Conservation (phyloP, 2,888 invertebrate species). For the Trachelus tabidus region DNA sequence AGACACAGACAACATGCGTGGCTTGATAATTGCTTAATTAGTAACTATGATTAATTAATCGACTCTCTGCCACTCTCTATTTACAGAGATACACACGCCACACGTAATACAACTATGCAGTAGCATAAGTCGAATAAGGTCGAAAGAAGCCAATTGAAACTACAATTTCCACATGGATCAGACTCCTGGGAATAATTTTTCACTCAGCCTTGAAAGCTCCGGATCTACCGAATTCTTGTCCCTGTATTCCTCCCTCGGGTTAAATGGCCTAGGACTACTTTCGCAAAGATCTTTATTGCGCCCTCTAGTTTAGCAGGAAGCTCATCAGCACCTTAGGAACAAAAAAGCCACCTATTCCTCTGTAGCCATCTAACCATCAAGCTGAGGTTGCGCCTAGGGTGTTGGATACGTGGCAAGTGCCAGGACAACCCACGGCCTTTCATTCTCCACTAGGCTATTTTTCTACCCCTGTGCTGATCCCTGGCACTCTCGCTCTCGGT, state of each 20-base stretch:
- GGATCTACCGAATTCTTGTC: too few relatives aligned
- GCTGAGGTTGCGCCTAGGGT: background rate
- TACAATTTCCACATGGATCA: background rate
- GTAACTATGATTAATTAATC: slow-evolving; percentile 7
- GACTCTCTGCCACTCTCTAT: background rate
- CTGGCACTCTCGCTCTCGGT: background rate
- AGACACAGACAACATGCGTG: slow-evolving; percentile 8
- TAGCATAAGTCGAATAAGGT: background rate
- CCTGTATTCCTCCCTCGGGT: background rate
- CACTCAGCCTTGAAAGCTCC: background rate
- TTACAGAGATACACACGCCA: background rate
- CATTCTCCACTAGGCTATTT: background rate
- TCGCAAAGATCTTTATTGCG: background rate
- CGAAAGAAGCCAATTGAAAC: background rate
- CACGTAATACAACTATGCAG: background rate
- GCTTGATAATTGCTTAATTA: slow-evolving; percentile 33
- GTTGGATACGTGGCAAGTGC: background rate
- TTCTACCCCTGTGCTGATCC: background rate
- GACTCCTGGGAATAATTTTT: background rate
- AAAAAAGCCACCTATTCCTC: background rate
- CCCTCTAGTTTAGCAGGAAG: background rate
- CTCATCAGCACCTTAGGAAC: background rate
- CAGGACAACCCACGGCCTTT: background rate
- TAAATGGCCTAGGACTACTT: background rate
- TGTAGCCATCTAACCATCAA: background rate